Evolutionary conservation across 1,140 invertebrate species (phyloP).

Genomic region (Chymomyza costata): DNA sequence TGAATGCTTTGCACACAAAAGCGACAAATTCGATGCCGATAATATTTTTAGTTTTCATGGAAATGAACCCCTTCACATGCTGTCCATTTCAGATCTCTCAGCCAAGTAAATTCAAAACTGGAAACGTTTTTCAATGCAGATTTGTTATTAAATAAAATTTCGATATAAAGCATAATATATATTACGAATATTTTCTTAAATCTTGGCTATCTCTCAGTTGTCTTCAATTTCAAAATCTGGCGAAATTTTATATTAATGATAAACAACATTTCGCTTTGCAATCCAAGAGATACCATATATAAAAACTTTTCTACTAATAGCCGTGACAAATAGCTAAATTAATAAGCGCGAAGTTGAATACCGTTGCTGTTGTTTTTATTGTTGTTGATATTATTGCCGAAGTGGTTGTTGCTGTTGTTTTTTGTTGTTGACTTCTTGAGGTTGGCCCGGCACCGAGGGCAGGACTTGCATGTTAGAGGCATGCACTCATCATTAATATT

Average conservation of each 20-base stretch:
- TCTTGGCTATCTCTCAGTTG: not conserved
- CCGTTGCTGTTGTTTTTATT: not conserved
- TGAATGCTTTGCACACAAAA: no score
- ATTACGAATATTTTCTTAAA: no score
- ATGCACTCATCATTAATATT: conserved; percentile 63
- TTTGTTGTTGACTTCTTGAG: not conserved
- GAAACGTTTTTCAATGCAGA: no score
- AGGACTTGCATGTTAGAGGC: conserved; percentile 36
- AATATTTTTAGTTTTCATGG: no score
- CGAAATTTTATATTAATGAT: conserved; percentile 19
- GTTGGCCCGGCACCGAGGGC: not conserved
- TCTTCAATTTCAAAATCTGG: conserved; percentile 12
- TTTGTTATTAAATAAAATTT: no score
- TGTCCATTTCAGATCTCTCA: no score
- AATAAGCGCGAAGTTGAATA: conserved; percentile 26
- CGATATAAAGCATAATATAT: no score
- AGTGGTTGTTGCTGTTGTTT: not conserved
- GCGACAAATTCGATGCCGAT: no score
- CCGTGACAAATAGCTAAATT: conserved; percentile 66
- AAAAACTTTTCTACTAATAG: conserved; percentile 43
- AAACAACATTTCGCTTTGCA: no score
- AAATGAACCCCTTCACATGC: no score
- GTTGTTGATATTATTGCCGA: conserved; percentile 1
- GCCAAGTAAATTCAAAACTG: no score
- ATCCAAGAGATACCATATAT: conserved; percentile 2